phyloP scores from a whole-genome alignment of 2,888 invertebrate species.

The Eupithecia centaureata region DNA sequence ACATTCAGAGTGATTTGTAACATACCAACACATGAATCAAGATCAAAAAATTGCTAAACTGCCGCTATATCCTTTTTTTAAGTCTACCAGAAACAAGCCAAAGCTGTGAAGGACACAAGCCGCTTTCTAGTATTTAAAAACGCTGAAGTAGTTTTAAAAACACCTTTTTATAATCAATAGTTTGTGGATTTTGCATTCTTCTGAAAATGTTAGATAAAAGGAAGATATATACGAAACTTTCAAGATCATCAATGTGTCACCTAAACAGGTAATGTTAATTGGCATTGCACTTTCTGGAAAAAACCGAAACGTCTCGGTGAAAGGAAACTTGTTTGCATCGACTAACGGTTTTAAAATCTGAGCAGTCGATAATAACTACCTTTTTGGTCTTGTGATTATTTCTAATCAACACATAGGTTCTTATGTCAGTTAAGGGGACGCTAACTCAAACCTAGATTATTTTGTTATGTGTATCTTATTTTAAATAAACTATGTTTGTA shows the following conservation, averaged over 20 bases:
- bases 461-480: no score
- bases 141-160: no score
- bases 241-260: not conserved
- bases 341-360: slow-evolving; percentile 1
- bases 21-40: not conserved
- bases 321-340: slow-evolving; percentile 1
- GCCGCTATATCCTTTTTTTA: not conserved
- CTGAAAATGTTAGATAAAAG: not conserved
- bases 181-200: not conserved
- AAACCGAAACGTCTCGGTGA: not conserved
- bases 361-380: not conserved
- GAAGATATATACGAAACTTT: not conserved
- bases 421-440: no score
- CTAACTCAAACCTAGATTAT: no score
- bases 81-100: not conserved
- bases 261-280: not conserved
- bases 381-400: not conserved
- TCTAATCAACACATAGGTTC: not conserved
- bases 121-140: no score
- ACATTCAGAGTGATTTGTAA: not conserved
- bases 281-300: slow-evolving; percentile 6
- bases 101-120: not conserved
- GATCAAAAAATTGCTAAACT: not conserved
- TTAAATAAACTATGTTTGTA: no score
- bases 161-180: no score